Evolutionary conservation across 2,888 invertebrate genomes (phyloP).

Genomic region (Phorcus lineatus): DNA sequence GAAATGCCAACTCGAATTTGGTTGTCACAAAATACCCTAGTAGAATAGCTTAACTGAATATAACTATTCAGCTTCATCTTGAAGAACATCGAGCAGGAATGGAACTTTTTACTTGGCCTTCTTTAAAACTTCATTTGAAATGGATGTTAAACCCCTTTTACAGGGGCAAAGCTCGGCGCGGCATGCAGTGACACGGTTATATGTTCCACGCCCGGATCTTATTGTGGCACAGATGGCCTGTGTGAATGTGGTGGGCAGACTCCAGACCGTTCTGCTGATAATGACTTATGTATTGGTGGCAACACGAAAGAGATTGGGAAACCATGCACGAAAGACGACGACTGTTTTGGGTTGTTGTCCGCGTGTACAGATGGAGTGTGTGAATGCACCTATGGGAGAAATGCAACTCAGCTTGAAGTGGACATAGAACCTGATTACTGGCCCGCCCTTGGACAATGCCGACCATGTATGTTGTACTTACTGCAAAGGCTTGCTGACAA

Average conservation of each 20-base stretch:
- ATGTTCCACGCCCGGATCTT: neutral
- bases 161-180: neutral
- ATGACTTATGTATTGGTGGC: neutral
- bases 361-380: neutral
- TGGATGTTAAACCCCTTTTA: neutral
- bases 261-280: neutral
- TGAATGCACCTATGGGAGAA: neutral
- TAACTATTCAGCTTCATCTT: too few species aligned
- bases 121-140: neutral
- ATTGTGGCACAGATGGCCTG: neutral
- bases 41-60: too few species aligned
- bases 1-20: too few species aligned
- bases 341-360: neutral
- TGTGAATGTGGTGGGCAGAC: neutral
- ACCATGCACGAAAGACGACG: neutral
- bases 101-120: too few species aligned
- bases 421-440: neutral
- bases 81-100: too few species aligned
- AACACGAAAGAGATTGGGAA: neutral
- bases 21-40: too few species aligned
- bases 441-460: neutral
- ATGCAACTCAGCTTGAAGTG: neutral
- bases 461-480: neutral
- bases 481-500: too few species aligned
- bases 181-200: neutral